A percentile compares a stretch with the other conserved stretches of the same genome.
These are phyloP conservation scores for Automeris io DNA, from an alignment of 2,888 invertebrate genomes.

Conservation along the genomic window DNA sequence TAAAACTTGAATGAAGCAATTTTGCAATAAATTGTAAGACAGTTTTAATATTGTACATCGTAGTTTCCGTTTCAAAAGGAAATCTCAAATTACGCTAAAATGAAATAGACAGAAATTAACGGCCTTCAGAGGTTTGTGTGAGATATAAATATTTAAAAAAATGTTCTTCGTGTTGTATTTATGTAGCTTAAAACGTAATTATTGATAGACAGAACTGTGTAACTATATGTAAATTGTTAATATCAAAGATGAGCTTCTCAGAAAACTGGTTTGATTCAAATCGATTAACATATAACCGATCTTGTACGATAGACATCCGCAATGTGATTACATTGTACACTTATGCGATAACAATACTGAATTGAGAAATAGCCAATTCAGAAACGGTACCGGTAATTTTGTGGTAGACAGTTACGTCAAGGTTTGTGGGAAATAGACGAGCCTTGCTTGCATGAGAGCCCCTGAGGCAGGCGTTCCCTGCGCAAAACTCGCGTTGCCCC, in stretches of 20 bases:
- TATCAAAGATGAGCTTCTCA: no score
- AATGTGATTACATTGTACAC: neutral
- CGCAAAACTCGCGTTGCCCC: slow-evolving; percentile 47
- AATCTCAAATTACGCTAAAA: neutral
- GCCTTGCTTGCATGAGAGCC: slow-evolving; percentile 43
- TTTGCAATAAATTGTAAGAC: neutral
- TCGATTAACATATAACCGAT: no score
- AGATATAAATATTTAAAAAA: no score
- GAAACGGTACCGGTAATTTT: slow-evolving; percentile 30
- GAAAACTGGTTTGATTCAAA: no score
- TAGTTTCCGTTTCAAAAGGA: neutral
- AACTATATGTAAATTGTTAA: no score
- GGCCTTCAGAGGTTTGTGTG: no score
- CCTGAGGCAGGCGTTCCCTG: slow-evolving; percentile 53
- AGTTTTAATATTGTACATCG: neutral
- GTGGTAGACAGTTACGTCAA: slow-evolving; percentile 25
- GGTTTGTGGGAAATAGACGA: slow-evolving; percentile 56
- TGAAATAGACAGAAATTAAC: no score
- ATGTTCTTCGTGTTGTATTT: no score
- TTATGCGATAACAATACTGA: slow-evolving; percentile 1
- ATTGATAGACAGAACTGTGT: no score
- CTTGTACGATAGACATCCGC: neutral
- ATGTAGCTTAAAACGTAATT: no score
- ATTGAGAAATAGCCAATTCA: slow-evolving; percentile 15
- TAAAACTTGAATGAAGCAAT: neutral